phyloP scores from a whole-genome alignment of 2,888 invertebrate genomes.

The Agrypnus murinus region DNA sequence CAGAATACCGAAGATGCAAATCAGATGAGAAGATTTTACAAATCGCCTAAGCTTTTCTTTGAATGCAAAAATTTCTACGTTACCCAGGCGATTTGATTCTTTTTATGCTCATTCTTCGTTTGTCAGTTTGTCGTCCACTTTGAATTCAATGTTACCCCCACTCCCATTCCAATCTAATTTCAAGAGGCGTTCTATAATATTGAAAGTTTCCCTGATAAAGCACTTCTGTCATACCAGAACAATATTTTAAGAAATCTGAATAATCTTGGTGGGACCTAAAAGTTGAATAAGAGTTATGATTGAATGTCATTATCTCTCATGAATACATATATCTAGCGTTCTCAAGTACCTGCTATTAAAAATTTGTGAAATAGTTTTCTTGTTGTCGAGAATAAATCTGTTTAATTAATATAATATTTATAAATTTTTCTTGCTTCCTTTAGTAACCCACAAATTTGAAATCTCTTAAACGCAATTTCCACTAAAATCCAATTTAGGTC shows the following conservation, averaged over 20 bases:
- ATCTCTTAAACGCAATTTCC: constrained; percentile 1
- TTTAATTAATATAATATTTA: too few relatives aligned
- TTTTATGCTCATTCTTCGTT: constrained; percentile 15
- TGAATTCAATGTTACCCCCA: constrained; percentile 15
- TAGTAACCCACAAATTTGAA: background rate
- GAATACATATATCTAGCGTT: background rate
- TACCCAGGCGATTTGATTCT: constrained; percentile 21
- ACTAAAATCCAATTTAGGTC: constrained; percentile 12
- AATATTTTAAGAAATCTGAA: constrained; percentile 33
- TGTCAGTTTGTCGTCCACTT: constrained; percentile 26
- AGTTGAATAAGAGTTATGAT: background rate
- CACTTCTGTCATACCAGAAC: constrained; percentile 34
- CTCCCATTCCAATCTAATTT: constrained; percentile 36
- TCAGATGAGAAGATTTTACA: background rate
- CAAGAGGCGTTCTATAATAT: constrained; percentile 29
- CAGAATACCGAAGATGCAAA: constrained; percentile 2
- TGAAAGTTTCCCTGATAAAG: constrained; percentile 34
- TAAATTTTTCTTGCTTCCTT: constrained; percentile 9
- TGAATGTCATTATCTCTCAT: constrained; percentile 3
- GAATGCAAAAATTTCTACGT: constrained; percentile 17
- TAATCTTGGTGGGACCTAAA: constrained; percentile 5
- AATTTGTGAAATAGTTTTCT: too few relatives aligned
- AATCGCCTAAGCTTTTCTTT: constrained; percentile 22
- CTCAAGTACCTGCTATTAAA: background rate
- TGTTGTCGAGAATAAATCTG: too few relatives aligned